Evolutionary conservation across 2,797 vertebrate genomes (phyloP).

Genomic region (Chelonia mydas): DNA sequence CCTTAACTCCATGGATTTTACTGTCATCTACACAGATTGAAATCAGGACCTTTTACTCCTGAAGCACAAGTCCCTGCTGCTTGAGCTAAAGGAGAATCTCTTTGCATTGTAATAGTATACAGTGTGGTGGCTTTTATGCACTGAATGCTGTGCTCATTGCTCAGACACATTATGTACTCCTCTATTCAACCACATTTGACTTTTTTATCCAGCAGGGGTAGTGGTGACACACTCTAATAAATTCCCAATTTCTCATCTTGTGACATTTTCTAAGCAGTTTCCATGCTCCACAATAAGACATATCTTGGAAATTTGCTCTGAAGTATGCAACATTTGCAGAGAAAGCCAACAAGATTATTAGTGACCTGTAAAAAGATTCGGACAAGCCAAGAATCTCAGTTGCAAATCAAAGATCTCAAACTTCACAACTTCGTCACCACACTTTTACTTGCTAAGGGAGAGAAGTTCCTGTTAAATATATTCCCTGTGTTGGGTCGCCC

Average conservation of each 20-base stretch:
- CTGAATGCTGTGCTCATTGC: neutral
- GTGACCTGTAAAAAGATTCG: neutral
- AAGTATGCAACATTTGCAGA: neutral
- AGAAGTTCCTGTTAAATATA: neutral
- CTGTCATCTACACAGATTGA: fast-evolving
- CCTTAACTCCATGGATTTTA: neutral
- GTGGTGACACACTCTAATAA: neutral
- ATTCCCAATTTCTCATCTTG: too few species aligned
- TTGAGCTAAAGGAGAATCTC: neutral
- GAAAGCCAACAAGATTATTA: neutral
- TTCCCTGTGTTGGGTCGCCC: neutral
- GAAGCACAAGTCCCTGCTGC: neutral
- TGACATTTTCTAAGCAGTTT: neutral
- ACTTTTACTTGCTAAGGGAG: neutral
- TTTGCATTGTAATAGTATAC: neutral
- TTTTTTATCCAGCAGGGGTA: neutral
- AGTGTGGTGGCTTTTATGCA: neutral
- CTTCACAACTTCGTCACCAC: neutral
- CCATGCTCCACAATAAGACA: neutral
- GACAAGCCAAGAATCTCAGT: neutral
- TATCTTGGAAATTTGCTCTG: neutral
- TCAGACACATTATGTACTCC: neutral
- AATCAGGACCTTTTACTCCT: neutral
- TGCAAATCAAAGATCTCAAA: neutral
- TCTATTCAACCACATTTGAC: neutral